A percentile compares a stretch with the other conserved stretches of the same genome.
Evolutionary conservation across 1,140 invertebrate species (phyloP).

Genomic region (Tetranychus cinnabarinus): DNA sequence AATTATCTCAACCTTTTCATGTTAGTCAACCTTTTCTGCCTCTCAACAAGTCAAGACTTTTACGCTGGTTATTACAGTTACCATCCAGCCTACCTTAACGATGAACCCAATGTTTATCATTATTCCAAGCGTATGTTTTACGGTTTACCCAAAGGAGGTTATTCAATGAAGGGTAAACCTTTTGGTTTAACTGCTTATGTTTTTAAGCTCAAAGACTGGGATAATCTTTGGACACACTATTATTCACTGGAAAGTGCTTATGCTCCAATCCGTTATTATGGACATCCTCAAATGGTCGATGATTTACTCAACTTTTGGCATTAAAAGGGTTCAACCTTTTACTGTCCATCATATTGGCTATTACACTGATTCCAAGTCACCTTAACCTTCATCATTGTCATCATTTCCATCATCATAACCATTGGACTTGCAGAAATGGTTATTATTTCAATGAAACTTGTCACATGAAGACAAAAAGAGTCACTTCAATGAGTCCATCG

Average conservation of each 20-base stretch:
- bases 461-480: too few relatives aligned
- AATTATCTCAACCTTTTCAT: too few relatives aligned
- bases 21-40: too few relatives aligned
- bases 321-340: neutral
- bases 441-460: too few relatives aligned
- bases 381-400: too few relatives aligned
- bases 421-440: too few relatives aligned
- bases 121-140: neutral
- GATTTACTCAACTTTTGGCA: neutral
- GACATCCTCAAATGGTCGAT: neutral
- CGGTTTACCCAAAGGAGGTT: neutral
- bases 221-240: neutral
- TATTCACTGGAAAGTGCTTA: neutral
- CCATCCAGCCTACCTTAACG: neutral
- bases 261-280: neutral
- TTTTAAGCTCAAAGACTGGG: neutral
- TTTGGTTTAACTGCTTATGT: neutral
- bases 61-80: constrained; percentile 1
- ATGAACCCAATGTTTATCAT: neutral
- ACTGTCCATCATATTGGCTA: neutral
- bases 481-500: too few relatives aligned
- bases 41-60: neutral
- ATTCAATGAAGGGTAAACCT: neutral
- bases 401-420: too few relatives aligned
- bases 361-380: too few relatives aligned